Evolutionary conservation across 2,113 vertebrate species (phyloP).

Genomic region (Athene noctua): DNA sequence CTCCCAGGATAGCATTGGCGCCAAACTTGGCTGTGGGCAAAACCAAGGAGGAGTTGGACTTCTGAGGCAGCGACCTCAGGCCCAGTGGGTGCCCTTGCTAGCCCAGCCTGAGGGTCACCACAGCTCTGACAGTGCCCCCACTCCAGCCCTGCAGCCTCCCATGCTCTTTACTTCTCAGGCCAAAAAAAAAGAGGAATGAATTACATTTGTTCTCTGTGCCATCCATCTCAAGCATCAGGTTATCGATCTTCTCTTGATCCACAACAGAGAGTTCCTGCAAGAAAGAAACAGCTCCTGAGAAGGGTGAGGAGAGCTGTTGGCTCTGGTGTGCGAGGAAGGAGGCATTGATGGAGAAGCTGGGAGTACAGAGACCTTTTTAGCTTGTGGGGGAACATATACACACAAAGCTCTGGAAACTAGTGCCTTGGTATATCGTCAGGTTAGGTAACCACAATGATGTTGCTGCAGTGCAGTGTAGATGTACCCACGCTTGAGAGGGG

Average conservation of each 20-base stretch:
- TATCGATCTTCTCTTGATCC: slow-evolving; percentile 91
- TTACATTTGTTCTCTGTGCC: slow-evolving; percentile 95
- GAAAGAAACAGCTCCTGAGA: slow-evolving; percentile 41
- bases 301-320: background rate
- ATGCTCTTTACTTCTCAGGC: background rate
- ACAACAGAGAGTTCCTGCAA: slow-evolving; percentile 84
- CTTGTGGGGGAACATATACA: background rate
- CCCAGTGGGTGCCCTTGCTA: background rate
- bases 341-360: background rate
- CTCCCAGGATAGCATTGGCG: slow-evolving; percentile 90
- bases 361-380: background rate
- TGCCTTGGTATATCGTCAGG: background rate
- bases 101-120: background rate
- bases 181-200: background rate
- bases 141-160: background rate
- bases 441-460: background rate
- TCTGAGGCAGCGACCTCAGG: background rate
- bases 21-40: slow-evolving; percentile 86
- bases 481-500: background rate
- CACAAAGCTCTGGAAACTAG: slow-evolving; percentile 49
- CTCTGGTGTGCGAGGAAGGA: background rate
- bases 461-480: background rate
- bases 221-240: slow-evolving; percentile 88
- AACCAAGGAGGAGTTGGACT: background rate
- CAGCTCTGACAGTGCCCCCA: background rate